These are phyloP conservation scores for Pao palembangensis DNA, from an alignment of 2,113 vertebrate genomes.

Conservation along the genomic window DNA sequence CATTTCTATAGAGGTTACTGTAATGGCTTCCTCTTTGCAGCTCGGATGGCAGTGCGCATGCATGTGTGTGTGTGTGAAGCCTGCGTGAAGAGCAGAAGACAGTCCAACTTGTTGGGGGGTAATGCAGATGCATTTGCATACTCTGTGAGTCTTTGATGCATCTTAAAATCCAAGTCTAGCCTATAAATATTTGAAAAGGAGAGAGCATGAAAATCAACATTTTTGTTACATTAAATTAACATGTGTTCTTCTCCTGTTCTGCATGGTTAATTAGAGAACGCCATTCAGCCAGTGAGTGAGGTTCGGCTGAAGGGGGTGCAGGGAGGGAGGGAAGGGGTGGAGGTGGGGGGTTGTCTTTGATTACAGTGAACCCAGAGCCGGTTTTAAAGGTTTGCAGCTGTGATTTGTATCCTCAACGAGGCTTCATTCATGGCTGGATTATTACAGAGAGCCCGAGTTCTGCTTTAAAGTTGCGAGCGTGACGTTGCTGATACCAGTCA, in stretches of 20 bases:
- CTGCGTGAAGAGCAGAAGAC: constrained; percentile 50
- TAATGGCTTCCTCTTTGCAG: constrained; percentile 44
- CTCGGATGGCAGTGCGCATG: constrained; percentile 21
- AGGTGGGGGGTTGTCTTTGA: constrained; percentile 25
- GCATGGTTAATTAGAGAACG: constrained; percentile 75
- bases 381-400: constrained; percentile 56
- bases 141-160: constrained; percentile 77
- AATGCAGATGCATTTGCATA: constrained; percentile 76
- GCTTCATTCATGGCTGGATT: constrained; percentile 12
- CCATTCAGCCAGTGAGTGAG: constrained; percentile 66
- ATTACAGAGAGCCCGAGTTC: constrained; percentile 1
- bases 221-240: constrained; percentile 87
- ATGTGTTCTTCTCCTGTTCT: constrained; percentile 80
- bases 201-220: constrained; percentile 81
- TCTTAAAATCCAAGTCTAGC: constrained; percentile 75
- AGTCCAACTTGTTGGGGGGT: constrained; percentile 74
- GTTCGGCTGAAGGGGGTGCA: constrained; percentile 12
- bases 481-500: neutral
- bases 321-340: neutral
- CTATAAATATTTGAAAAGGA: constrained; percentile 82
- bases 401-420: constrained; percentile 24
- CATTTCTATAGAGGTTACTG: constrained; percentile 39
- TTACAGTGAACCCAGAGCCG: constrained; percentile 40
- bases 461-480: constrained; percentile 14
- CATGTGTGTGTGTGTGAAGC: constrained; percentile 16